Base-by-base conservation (phyloP, 2,888 invertebrate species). In the Amphipyra tragopoginis region DNA sequence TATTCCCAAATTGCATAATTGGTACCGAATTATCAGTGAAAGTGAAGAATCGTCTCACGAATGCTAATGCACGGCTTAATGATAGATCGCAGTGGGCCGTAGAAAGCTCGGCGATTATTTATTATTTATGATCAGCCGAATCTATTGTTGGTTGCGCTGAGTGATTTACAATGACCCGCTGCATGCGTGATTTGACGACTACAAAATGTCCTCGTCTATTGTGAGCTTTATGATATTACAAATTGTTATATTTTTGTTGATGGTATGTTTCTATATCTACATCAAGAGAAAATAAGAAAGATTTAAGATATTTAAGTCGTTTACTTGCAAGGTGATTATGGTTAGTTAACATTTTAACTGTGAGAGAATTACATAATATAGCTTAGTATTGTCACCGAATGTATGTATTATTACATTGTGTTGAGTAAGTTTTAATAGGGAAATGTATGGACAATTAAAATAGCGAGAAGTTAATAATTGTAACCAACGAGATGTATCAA, bases 21-120 rank as follows among this genome's bases (percentile, higher is more conserved):
- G 86, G 80, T 80, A 82, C 83, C 86, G 82, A 90, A 88, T 87
- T 86, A 91, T 88, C 85, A 88, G 93, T 89, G 93, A 93, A 93
- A 93, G 93, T 92, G 87, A 85, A 83, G 88, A 90, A 89, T 90
- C 83, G 84, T 81, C 88, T 87, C 90, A 88, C 87, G 86, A 87
- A 81, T 72, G 72, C 76, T 84, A 83, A 85, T 88, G 84, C 79
- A 84, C 86, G 86, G 88, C 82, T 84, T 91, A 90, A 92, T 93
- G 93, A 92, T 90, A 88, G 92, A 92, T 90, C 76, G 73, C 72
- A 72, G 72, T 79, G 75, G 75, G 73, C 72, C 75, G 84, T 92
- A 91, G 92, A 92, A 93, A 93, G 92, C 89, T 85, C 72, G 70
- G 64, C 77, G 81, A 85, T 86, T 87, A 87, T 84, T 86, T 86